Evolutionary conservation across 2,797 vertebrate species (phyloP).

Genomic region (Periophthalmus magnuspinnatus): DNA sequence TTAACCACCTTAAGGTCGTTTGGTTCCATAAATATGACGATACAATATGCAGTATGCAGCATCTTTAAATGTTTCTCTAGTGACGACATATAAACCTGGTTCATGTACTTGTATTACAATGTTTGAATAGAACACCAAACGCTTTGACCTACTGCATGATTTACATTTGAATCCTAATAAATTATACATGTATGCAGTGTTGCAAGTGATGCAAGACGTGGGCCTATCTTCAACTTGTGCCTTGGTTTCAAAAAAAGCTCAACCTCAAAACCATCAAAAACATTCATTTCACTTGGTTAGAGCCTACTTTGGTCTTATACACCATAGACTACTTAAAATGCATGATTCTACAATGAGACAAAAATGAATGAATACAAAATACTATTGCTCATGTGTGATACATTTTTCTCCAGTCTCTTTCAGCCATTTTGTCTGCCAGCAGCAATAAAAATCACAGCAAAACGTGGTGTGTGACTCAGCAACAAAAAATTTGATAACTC

Average conservation of each 20-base stretch:
- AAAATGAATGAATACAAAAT: background rate
- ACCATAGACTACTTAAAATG: no score
- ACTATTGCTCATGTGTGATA: background rate
- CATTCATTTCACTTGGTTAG: background rate
- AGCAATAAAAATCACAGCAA: constrained; percentile 18
- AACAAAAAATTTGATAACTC: constrained; percentile 18
- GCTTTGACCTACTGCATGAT: background rate
- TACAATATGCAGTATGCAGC: no score
- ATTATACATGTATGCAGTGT: background rate
- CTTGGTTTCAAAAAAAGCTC: no score
- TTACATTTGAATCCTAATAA: background rate
- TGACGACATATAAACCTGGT: no score
- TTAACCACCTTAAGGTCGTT: background rate
- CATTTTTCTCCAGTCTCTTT: background rate
- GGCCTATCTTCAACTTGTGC: no score
- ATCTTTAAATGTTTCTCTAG: no score
- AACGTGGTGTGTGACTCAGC: constrained; percentile 50
- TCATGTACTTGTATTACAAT: no score
- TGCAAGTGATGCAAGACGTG: no score
- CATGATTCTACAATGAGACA: background rate
- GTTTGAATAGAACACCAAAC: no score
- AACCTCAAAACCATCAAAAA: background rate
- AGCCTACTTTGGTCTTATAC: no score
- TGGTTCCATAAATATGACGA: background rate
- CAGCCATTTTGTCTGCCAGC: constrained; percentile 11